phyloP scores from a whole-genome alignment of 2,113 vertebrate species.

The Hippocampus comes region DNA sequence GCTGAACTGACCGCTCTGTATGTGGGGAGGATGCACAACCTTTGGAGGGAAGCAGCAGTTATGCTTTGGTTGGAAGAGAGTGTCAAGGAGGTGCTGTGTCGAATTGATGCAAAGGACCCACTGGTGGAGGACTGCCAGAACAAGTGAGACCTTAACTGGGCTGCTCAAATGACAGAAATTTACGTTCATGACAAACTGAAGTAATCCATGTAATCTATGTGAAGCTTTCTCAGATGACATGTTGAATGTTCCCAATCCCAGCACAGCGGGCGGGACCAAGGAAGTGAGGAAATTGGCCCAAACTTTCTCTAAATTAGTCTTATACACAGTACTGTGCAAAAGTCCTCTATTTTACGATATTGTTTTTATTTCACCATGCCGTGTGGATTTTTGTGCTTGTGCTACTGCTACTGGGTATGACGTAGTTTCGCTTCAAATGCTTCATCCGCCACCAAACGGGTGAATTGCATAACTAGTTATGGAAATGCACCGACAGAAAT shows the following conservation, averaged over 20 bases:
- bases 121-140: constrained; percentile 79
- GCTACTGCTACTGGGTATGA: too few relatives aligned
- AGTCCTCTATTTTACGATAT: too few relatives aligned
- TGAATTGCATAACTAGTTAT: too few relatives aligned
- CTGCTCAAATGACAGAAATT: neutral
- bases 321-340: too few relatives aligned
- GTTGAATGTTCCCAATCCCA: neutral
- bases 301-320: too few relatives aligned
- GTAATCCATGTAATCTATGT: neutral
- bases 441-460: too few relatives aligned
- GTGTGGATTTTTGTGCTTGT: too few relatives aligned
- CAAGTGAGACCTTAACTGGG: constrained; percentile 73
- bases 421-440: too few relatives aligned
- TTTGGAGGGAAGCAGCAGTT: constrained; percentile 86
- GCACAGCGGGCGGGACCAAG: neutral
- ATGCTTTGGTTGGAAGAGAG: constrained; percentile 91
- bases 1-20: constrained; percentile 85
- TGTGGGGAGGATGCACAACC: constrained; percentile 79
- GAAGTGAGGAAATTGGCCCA: too few relatives aligned
- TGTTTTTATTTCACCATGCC: too few relatives aligned
- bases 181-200: neutral
- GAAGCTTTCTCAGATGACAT: neutral
- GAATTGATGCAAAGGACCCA: constrained; percentile 78
- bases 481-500: too few relatives aligned
- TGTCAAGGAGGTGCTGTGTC: constrained; percentile 76